Conservation (phyloP, 2,113 vertebrate genomes). For the Pao palembangensis region DNA sequence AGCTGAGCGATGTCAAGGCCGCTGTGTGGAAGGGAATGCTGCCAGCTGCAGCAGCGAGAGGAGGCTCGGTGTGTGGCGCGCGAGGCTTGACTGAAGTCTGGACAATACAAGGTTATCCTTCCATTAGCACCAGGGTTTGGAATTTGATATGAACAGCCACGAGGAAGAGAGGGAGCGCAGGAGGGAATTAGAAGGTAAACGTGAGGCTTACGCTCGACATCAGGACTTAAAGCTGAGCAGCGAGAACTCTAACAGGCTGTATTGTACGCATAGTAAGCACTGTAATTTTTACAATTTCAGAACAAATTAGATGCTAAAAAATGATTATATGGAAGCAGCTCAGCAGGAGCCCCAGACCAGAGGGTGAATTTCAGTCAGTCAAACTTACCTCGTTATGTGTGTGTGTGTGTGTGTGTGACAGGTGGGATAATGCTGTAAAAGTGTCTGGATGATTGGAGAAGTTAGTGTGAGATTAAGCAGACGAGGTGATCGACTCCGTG, state of each 20-base stretch:
- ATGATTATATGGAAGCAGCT: too few relatives aligned
- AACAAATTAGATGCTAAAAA: too few relatives aligned
- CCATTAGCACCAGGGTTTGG: slow-evolving; percentile 26
- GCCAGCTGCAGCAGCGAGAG: slow-evolving; percentile 22
- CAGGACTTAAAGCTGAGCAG: background rate
- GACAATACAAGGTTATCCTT: slow-evolving; percentile 38
- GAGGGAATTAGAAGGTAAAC: slow-evolving; percentile 2
- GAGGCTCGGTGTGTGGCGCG: slow-evolving; percentile 12
- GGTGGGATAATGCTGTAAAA: too few relatives aligned
- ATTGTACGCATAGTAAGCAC: background rate
- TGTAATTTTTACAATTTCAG: background rate
- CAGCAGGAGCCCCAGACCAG: too few relatives aligned
- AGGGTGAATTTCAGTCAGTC: too few relatives aligned
- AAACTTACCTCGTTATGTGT: too few relatives aligned
- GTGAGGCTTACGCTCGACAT: background rate
- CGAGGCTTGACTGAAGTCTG: slow-evolving; percentile 5
- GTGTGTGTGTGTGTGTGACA: too few relatives aligned
- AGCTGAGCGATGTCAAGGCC: slow-evolving; percentile 18
- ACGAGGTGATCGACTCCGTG: too few relatives aligned
- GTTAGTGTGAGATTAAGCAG: too few relatives aligned
- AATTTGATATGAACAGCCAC: slow-evolving; percentile 33
- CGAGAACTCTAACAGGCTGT: too few relatives aligned
- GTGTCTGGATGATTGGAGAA: too few relatives aligned
- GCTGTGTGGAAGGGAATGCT: slow-evolving; percentile 5
- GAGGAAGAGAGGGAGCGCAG: background rate